These are phyloP conservation scores for Eucidaris tribuloides DNA, from an alignment of 35 echinoderm and acorn worm species.

Conservation along the genomic window DNA sequence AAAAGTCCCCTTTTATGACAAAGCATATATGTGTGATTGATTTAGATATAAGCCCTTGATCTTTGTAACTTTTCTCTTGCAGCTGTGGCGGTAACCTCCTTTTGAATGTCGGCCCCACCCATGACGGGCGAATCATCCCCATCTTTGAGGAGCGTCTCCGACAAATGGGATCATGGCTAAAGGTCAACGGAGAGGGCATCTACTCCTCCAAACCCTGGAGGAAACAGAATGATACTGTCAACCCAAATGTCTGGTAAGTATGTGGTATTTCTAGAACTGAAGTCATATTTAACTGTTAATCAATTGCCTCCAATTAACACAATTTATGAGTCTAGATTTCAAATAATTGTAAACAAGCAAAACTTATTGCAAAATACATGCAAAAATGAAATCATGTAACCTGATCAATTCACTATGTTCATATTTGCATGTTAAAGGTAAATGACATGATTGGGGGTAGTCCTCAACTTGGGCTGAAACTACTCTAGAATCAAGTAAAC, in stretches of 20 bases:
- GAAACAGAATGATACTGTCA: slow-evolving; percentile 63
- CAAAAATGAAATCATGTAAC: not conserved
- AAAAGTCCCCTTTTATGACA: not conserved
- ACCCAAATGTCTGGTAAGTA: slow-evolving; percentile 47
- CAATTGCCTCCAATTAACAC: not conserved
- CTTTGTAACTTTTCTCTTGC: not conserved
- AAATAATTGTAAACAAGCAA: not conserved
- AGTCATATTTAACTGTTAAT: not conserved
- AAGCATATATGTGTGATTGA: not conserved
- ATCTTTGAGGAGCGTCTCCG: slow-evolving; percentile 87
- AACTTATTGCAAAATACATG: no score
- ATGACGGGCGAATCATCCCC: slow-evolving; percentile 72
- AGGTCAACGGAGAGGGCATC: slow-evolving; percentile 72
- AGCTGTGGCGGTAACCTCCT: slow-evolving; percentile 88
- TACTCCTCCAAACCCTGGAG: slow-evolving; percentile 67
- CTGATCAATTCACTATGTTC: not conserved
- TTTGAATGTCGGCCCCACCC: slow-evolving; percentile 73
- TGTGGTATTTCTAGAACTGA: not conserved
- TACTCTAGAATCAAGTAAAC: no score
- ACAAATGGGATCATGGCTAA: slow-evolving; percentile 67
- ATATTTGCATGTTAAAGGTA: not conserved
- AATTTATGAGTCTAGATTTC: not conserved
- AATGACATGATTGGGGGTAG: no score
- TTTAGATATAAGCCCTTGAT: not conserved
- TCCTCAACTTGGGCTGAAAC: no score